Conservation (phyloP, 1,140 invertebrate genomes). For the Limonius californicus region DNA sequence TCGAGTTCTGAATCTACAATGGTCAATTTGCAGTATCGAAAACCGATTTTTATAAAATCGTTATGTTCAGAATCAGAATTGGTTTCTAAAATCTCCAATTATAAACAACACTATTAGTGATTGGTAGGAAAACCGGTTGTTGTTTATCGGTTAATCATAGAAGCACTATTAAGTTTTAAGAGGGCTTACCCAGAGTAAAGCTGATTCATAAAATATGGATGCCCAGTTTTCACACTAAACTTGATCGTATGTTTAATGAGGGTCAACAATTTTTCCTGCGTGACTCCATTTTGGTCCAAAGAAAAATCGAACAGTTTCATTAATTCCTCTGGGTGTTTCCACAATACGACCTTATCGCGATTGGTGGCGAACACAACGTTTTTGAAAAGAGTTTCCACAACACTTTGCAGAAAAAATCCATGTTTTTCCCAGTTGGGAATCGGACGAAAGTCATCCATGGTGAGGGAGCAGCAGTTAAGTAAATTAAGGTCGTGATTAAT, state of each 20-base stretch:
- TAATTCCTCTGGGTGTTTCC: slow-evolving; percentile 43
- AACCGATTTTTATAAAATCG: too few relatives aligned
- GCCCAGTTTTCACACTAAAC: slow-evolving; percentile 54
- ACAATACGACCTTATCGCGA: slow-evolving; percentile 44
- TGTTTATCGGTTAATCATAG: too few relatives aligned
- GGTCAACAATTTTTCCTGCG: slow-evolving; percentile 45
- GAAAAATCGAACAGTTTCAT: slow-evolving; percentile 44
- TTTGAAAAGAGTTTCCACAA: slow-evolving; percentile 42
- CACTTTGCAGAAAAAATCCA: slow-evolving; percentile 42
- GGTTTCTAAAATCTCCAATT: too few relatives aligned
- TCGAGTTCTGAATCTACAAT: too few relatives aligned
- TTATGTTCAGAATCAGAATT: too few relatives aligned
- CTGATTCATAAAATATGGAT: slow-evolving; percentile 55
- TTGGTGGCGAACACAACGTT: slow-evolving; percentile 44
- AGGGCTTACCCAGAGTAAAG: slow-evolving; percentile 52
- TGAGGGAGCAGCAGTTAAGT: neutral
- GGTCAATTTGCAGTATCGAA: too few relatives aligned
- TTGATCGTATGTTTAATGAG: slow-evolving; percentile 47
- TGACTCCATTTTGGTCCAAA: slow-evolving; percentile 40
- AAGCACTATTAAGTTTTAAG: neutral
- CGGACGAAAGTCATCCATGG: slow-evolving; percentile 34
- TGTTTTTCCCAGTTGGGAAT: slow-evolving; percentile 42
- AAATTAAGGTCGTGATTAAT: neutral
- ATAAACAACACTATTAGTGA: too few relatives aligned
- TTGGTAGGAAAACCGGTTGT: too few relatives aligned